Conservation (phyloP, 2,888 invertebrate genomes). For the Gymnoscelis rufifasciata region DNA sequence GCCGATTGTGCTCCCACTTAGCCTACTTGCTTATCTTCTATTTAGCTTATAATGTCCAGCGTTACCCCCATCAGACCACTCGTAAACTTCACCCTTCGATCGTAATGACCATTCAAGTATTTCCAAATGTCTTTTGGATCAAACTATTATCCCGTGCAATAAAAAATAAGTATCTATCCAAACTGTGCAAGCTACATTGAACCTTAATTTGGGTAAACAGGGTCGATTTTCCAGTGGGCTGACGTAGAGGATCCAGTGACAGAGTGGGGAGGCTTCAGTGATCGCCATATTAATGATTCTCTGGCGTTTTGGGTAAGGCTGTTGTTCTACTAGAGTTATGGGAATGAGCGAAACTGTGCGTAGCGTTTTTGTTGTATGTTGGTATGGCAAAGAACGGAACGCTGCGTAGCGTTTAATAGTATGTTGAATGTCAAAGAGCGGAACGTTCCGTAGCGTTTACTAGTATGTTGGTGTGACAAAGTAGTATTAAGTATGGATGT, state of each 20-base stretch:
- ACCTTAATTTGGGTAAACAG: not conserved
- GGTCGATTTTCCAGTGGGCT: constrained; percentile 18
- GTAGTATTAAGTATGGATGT: too few species aligned
- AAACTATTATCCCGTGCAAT: constrained; percentile 2
- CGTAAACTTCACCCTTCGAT: not conserved
- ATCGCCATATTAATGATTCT: constrained; percentile 67
- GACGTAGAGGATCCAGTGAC: constrained; percentile 1
- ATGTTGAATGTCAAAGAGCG: too few species aligned
- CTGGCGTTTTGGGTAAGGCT: not conserved
- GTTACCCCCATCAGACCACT: not conserved
- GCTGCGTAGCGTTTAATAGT: too few species aligned
- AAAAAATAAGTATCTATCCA: not conserved
- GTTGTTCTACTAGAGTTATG: too few species aligned
- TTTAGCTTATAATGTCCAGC: too few species aligned
- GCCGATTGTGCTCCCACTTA: too few species aligned
- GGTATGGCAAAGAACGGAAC: too few species aligned
- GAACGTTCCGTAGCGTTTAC: too few species aligned
- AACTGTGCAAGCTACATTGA: not conserved
- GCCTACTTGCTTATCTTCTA: too few species aligned
- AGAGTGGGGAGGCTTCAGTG: constrained; percentile 46
- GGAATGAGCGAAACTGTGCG: too few species aligned
- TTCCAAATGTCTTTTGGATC: constrained; percentile 2
- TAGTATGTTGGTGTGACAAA: too few species aligned
- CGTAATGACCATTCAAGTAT: constrained; percentile 1
- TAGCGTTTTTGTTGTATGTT: too few species aligned